Percentiles rank a stretch among this genome's conserved stretches.
Evolutionary conservation across 2,797 vertebrate genomes (phyloP).

Genomic region (Tapirus indicus): DNA sequence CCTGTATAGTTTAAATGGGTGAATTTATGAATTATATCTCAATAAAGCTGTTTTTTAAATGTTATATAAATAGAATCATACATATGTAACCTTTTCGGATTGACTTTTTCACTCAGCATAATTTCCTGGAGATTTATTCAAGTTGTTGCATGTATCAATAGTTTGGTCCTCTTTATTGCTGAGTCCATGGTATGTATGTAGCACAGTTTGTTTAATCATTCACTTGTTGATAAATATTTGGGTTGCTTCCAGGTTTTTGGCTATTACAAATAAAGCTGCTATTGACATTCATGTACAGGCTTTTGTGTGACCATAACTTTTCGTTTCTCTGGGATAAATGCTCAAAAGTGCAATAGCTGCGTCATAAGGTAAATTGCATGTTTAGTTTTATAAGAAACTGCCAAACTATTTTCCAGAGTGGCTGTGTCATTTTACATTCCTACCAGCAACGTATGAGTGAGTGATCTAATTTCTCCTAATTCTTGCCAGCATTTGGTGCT

Average conservation of each 20-base stretch:
- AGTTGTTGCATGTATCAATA: background rate
- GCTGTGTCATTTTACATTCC: background rate
- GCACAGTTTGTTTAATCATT: background rate
- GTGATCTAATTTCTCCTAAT: background rate
- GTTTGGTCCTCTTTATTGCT: background rate
- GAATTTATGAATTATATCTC: constrained; percentile 6
- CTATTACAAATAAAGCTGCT: background rate
- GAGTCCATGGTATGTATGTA: background rate
- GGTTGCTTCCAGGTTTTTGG: background rate
- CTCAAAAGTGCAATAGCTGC: background rate
- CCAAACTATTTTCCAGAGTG: background rate
- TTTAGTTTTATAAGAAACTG: constrained; percentile 14
- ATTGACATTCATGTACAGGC: background rate
- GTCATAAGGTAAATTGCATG: background rate
- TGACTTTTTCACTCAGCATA: background rate
- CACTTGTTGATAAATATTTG: background rate
- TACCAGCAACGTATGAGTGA: background rate
- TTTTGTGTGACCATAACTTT: constrained; percentile 5
- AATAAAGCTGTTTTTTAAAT: background rate
- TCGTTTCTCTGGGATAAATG: constrained; percentile 14
- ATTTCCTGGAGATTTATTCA: background rate
- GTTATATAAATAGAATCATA: background rate
- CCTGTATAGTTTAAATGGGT: background rate
- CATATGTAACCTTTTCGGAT: background rate
- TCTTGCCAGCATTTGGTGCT: background rate